Conservation (phyloP, 2,797 vertebrate species). For the Pseudotriccus pelzelni region DNA sequence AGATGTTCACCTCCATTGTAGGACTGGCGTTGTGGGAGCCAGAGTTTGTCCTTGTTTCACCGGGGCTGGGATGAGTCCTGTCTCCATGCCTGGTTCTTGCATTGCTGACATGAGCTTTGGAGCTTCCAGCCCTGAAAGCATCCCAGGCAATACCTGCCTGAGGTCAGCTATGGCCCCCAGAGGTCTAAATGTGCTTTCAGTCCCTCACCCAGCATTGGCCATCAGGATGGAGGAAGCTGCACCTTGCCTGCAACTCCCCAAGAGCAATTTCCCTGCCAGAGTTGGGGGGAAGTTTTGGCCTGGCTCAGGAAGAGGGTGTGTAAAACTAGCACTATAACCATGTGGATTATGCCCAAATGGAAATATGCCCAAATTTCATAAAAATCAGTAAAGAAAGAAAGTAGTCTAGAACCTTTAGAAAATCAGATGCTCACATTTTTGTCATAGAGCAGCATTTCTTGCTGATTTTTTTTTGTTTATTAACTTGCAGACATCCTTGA, state of each 20-base stretch:
- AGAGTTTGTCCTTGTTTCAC: neutral
- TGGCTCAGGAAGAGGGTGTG: neutral
- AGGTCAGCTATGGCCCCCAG: neutral
- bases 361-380: neutral
- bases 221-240: neutral
- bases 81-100: neutral
- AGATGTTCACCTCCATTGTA: neutral
- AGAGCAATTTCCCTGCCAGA: neutral
- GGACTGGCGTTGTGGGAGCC: neutral
- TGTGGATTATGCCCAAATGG: neutral
- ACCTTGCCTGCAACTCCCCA: neutral
- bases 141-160: neutral
- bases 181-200: neutral
- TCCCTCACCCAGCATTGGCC: fast-evolving
- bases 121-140: neutral
- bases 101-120: neutral
- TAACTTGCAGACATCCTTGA: neutral
- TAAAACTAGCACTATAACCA: neutral
- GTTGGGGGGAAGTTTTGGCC: neutral
- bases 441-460: neutral
- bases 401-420: neutral
- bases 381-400: neutral
- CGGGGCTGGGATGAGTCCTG: neutral
- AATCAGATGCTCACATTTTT: neutral
- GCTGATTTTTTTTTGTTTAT: neutral